Base-by-base conservation (phyloP, 30 jellyfish, hydroid and myxozoan genomes). In the Chrysaora quinquecirrha region DNA sequence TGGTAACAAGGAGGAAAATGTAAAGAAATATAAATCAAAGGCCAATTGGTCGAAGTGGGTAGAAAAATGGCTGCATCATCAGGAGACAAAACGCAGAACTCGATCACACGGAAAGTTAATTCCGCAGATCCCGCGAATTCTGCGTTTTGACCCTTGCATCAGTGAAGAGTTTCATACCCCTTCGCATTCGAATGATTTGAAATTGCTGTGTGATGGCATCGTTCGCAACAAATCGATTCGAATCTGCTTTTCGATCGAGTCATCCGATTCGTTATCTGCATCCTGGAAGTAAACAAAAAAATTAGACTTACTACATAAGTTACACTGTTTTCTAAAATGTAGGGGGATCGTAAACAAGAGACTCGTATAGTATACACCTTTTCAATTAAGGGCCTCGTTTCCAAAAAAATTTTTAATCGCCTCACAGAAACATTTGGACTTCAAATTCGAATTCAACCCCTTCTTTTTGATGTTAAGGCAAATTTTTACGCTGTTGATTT, bases 201-300 rank as follows among this genome's bases (percentile, higher is more conserved):
- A 90, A 28, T 84, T 83, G 52, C 66, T 67, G 28, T 90, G 96
- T 21, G 92, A 65, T 6, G 97, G 97, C 93, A 90, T 75, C 29
- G 97, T 90, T 6, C 97, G 78, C 65, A 90, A 47, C 2, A 90
- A 75, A 78, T 90, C 97, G 63, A 90, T 84, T 38, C 90, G 75
- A 21, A 90, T 78, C 43, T 90, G 97, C 62, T 90, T 90, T 76
- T 90, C 97, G 11, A 90, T 77, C 19, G 97, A 49, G 23, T 85
- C 96, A 71, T 90, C 97, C 34, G 38, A 58, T 61, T 83, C 96
- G 23, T 71, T 50, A 28, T 90, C 97, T 0, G 78, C 49, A 27
- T 74, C 90, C 96, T 90, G 34, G 32, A 64, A 70, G 28, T 11
- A 20, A 31, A 27, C 35, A 32, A n/a, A 34, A 27, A 60, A 62